Base-by-base conservation (phyloP, 2,797 vertebrate genomes). In the Rhinoraja longicauda region DNA sequence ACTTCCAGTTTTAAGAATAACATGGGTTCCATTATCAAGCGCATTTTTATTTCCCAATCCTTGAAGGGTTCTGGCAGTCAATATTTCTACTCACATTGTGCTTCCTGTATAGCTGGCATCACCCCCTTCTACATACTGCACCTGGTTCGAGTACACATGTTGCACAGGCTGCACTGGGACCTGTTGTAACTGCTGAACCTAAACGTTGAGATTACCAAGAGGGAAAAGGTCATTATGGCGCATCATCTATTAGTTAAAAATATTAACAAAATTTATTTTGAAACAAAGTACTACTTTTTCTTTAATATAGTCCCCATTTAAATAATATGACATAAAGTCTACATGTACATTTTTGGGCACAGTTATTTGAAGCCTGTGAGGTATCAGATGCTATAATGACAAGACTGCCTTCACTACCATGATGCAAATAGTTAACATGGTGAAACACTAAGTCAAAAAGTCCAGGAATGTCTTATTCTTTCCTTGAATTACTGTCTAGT, bases 151-250 rank as follows among this genome's bases (percentile, higher is more conserved):
- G 94, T 97, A 99, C 67, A 98, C 97, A 75, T 98, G 97, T 78
- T 97, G 96, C 84, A 97, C 97, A 0, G 97, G 97, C 88, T 97
- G 96, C 90, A 97, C 97, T 0, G 97, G 97, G 77, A 98, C 98
- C 96, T 98, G 96, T 94, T 98, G 97, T 77, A 98, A 97, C 95
- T 98, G 98, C 95, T 98, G 97, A 94, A 96, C 96, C 96, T 97
- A 93, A 64, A 93, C 21, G 0, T 8, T 21, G 62, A 29, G 88
- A 24, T 67, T 29, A 53, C 67, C 76, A 53, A 32, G 45, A 82
- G 84, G 36, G 4, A 76, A 93, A 81, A 45, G 57, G 9, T 64
- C 81, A 67, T 59, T 70, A 59, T 64, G 76, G 29, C 29, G 9
- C 26, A 39, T 53, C 1, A 81, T 57, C 24, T 62, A 64, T 67